Evolutionary conservation across 2,888 invertebrate genomes (phyloP).

Genomic region (Zonitis immaculata): DNA sequence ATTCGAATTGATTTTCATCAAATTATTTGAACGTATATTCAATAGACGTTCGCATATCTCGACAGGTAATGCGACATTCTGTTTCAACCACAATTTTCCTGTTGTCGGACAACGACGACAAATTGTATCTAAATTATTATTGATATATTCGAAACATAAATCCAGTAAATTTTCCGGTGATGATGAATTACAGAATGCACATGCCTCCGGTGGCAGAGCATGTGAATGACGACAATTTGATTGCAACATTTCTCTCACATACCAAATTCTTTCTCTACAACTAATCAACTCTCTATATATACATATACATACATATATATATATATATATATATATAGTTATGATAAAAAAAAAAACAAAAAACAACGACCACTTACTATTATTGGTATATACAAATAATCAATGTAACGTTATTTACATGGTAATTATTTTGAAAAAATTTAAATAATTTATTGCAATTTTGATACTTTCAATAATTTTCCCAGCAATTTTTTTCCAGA

Average conservation of each 20-base stretch:
- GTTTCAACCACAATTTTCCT: slow-evolving; percentile 52
- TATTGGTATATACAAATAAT: not conserved
- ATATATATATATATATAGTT: too few relatives aligned
- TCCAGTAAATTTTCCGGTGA: slow-evolving; percentile 60
- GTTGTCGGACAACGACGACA: slow-evolving; percentile 46
- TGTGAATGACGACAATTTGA: slow-evolving; percentile 44
- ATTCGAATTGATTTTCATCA: slow-evolving; percentile 55
- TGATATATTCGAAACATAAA: slow-evolving; percentile 60
- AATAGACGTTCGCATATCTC: slow-evolving; percentile 70
- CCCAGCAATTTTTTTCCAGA: slow-evolving; percentile 32
- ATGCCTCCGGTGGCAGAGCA: slow-evolving; percentile 43
- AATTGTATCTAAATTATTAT: slow-evolving; percentile 59
- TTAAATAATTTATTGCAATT: not conserved
- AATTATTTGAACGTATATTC: slow-evolving; percentile 52
- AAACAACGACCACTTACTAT: not conserved
- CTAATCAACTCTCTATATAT: not conserved
- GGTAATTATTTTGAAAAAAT: slow-evolving; percentile 5
- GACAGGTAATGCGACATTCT: slow-evolving; percentile 62
- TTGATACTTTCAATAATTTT: slow-evolving; percentile 4
- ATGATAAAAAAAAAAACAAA: not conserved
- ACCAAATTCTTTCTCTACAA: not conserved
- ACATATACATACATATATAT: not conserved
- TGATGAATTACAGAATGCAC: slow-evolving; percentile 45
- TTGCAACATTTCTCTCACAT: slow-evolving; percentile 37
- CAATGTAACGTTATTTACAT: slow-evolving; percentile 3